These are phyloP conservation scores for Siphonodentalium dalli DNA, from an alignment of 2,888 invertebrate genomes.

Conservation along the genomic window DNA sequence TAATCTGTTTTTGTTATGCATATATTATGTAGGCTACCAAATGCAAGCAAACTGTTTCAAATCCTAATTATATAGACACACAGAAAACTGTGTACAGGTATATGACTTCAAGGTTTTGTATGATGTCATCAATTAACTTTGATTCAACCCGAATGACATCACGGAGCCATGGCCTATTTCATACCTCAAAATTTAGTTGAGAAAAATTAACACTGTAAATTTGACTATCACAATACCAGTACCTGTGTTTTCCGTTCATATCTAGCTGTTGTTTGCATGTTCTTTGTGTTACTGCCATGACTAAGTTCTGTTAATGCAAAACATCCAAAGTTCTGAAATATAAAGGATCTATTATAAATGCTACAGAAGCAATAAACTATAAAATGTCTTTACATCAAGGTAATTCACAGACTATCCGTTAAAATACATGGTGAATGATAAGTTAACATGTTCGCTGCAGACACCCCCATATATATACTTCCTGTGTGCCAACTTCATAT, in stretches of 20 bases:
- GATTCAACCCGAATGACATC: too few species aligned
- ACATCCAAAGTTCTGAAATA: conserved; percentile 70
- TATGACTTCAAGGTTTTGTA: neutral
- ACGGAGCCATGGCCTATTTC: too few species aligned
- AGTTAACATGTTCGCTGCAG: too few species aligned
- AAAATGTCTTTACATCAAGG: neutral
- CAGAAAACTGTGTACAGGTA: conserved; percentile 1
- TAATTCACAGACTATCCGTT: neutral
- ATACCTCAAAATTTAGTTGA: too few species aligned
- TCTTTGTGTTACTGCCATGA: conserved; percentile 89
- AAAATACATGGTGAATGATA: neutral
- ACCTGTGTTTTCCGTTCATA: conserved; percentile 76
- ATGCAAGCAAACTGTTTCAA: neutral
- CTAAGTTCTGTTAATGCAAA: conserved; percentile 89
- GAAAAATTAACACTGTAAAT: neutral
- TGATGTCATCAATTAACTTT: too few species aligned
- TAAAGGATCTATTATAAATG: too few species aligned
- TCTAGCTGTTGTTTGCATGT: conserved; percentile 85
- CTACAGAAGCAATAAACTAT: neutral
- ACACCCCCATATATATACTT: too few species aligned
- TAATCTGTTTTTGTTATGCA: too few species aligned
- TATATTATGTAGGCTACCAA: too few species aligned
- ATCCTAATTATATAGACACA: too few species aligned
- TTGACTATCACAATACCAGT: neutral
- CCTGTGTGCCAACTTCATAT: too few species aligned